Percentiles rank a stretch among this genome's conserved stretches.
These are phyloP conservation scores for Sarcoramphus papa DNA, from an alignment of 2,797 vertebrate species.

Conservation along the genomic window DNA sequence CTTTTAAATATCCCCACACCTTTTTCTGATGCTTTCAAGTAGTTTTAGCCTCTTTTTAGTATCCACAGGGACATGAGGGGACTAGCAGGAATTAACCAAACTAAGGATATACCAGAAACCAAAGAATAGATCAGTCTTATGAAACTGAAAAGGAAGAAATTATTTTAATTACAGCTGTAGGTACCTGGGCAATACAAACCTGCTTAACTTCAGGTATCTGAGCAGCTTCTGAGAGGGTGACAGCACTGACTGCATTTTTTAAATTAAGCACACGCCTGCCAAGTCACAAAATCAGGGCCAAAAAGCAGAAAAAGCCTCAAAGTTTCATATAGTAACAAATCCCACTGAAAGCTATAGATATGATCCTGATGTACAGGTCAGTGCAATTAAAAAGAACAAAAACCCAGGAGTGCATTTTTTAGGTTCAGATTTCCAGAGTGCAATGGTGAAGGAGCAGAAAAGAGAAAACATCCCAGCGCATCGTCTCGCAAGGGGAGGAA, in stretches of 20 bases:
- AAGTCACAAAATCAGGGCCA: not conserved
- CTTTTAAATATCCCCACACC: not conserved
- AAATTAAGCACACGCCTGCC: accelerated
- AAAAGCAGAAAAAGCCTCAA: not conserved
- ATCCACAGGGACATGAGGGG: not conserved
- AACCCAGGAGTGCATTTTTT: not conserved
- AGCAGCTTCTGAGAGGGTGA: not conserved
- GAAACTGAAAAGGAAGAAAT: not conserved
- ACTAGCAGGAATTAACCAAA: not conserved
- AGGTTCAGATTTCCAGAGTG: not conserved
- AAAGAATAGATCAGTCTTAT: not conserved
- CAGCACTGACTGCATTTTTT: not conserved
- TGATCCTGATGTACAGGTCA: not conserved
- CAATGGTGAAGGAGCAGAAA: not conserved
- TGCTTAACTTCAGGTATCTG: not conserved
- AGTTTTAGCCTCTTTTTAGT: not conserved
- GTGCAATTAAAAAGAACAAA: not conserved
- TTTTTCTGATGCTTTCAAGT: not conserved
- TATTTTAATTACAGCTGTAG: not conserved
- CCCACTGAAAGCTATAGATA: not conserved
- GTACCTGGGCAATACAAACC: not conserved
- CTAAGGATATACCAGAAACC: not conserved
- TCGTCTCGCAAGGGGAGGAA: accelerated
- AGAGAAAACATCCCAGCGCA: not conserved
- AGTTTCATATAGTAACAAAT: not conserved